Percentiles rank a stretch among this genome's conserved stretches.
phyloP scores from a whole-genome alignment of 2,888 invertebrate genomes.

The Escarpia spicata region DNA sequence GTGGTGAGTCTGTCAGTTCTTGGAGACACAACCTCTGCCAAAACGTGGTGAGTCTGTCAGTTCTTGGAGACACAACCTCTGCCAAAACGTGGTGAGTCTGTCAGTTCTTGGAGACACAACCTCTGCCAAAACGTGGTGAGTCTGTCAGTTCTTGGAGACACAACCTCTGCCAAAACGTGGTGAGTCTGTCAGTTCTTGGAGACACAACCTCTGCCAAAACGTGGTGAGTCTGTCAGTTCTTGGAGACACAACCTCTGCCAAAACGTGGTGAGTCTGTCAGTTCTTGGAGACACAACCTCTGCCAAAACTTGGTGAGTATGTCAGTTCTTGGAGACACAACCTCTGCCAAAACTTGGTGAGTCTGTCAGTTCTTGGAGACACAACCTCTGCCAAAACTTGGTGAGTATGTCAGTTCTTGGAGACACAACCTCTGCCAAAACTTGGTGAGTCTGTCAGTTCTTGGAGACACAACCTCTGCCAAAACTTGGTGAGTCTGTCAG shows the following conservation, averaged over 20 bases:
- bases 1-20: slow-evolving; percentile 74
- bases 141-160: neutral
- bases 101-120: neutral
- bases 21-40: slow-evolving; percentile 77
- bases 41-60: too few species aligned
- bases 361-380: slow-evolving; percentile 93
- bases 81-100: slow-evolving; percentile 82
- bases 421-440: slow-evolving; percentile 97
- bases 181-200: neutral
- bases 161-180: neutral
- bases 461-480: too few species aligned
- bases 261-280: neutral
- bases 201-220: neutral
- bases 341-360: neutral
- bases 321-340: neutral
- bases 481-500: slow-evolving; percentile 77
- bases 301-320: neutral
- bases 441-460: too few species aligned
- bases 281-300: neutral
- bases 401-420: slow-evolving; percentile 78
- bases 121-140: neutral
- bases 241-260: neutral
- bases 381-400: slow-evolving; percentile 98
- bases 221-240: neutral
- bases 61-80: slow-evolving; percentile 80